Evolutionary conservation across 2,888 invertebrate genomes (phyloP), one percentile per base, ranked within the genome.

Genomic region (Lapara coniferarum): DNA sequence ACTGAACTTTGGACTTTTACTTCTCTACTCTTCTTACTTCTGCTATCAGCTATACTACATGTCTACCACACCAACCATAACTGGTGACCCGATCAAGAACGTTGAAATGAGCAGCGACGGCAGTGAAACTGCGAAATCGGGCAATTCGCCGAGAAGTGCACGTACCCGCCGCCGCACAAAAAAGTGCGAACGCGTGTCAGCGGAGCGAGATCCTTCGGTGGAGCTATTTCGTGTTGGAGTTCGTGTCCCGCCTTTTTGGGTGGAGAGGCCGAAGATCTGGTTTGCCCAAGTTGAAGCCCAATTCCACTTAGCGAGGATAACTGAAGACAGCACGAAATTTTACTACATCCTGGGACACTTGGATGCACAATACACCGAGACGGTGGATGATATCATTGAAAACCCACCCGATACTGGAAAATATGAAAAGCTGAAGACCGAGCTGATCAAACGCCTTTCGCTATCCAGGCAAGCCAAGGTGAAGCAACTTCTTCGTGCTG

Each of bases 401-500:
- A 19, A 56, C 19, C 56, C 56, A 56, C 25, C 56, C 55, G 16
- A n/a, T 16, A 16, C 8, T 0, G 56, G 56, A 25, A 56, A 56
- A 56, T 56, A 56, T 56, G 56, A 56, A 2, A 56, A 19, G 5
- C 5, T 56, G 19, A 56, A 56, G 19, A 19, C 16, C 19, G 19
- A 19, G 56, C 56, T 56, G 10, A 73, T 75, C 1, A 75, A 75
- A 59, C 66, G 75, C 0, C 67, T 78, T 2, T 71, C 72, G 0
- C 69, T 71, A 13, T 74, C 74, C 5, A 59, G 66, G 10, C 72
- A 74, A 59, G 70, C 72, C 56, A 73, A 76, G 66, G 67, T 75
- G 12, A 71, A 71, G 12, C 76, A 73, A 25, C 69, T 73, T 0
- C 57, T 75, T 2, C 49, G 51, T n/a, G 70, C 72, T 13, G 72